These are phyloP conservation scores for Pelochelys cantorii DNA, from an alignment of 2,797 vertebrate species.

Conservation along the genomic window DNA sequence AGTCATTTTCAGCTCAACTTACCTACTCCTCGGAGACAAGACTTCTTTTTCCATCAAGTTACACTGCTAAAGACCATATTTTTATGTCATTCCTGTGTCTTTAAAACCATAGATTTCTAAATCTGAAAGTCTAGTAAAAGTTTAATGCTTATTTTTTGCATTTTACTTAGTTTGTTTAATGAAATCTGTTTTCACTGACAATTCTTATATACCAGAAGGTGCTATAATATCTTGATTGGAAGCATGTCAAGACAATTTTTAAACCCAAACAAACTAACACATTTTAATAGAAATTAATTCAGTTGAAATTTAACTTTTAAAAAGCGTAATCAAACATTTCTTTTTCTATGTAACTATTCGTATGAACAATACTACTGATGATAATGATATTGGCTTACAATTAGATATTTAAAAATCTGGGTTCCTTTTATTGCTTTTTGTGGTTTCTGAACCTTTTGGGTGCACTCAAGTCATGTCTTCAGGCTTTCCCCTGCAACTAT, in stretches of 20 bases:
- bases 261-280: neutral
- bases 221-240: neutral
- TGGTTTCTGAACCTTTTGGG: neutral
- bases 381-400: neutral
- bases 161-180: neutral
- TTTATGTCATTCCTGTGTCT: neutral
- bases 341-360: neutral
- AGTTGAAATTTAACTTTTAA: neutral
- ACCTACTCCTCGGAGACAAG: neutral
- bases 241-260: neutral
- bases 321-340: neutral
- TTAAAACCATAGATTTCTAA: neutral
- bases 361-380: neutral
- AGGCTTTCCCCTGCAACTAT: neutral
- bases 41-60: neutral
- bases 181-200: neutral
- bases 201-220: neutral
- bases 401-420: neutral
- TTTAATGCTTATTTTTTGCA: neutral
- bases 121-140: neutral
- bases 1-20: conserved; percentile 21
- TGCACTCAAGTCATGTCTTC: neutral
- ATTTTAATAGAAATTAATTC: neutral
- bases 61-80: neutral
- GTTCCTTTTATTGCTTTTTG: neutral